These are phyloP conservation scores for Enteromius mattozi DNA, from an alignment of 2,797 vertebrate species.

Conservation along the genomic window DNA sequence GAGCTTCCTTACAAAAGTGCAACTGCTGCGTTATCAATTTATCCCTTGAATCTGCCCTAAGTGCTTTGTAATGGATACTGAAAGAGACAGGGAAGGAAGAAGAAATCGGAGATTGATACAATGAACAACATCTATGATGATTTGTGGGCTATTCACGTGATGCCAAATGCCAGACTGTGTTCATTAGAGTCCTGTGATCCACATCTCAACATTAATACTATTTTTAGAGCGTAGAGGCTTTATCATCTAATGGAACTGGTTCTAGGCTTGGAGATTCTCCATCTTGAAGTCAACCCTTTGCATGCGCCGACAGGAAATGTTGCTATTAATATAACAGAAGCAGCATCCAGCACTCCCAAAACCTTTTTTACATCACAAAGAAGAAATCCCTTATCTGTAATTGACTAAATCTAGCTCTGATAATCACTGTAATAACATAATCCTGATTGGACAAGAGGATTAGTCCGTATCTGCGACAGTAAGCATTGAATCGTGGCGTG, in stretches of 20 bases:
- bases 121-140: constrained; percentile 33
- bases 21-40: constrained; percentile 77
- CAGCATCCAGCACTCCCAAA: neutral
- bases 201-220: constrained; percentile 23
- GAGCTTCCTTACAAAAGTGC: constrained; percentile 62
- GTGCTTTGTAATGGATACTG: constrained; percentile 78
- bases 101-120: constrained; percentile 61
- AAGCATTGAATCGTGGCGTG: neutral
- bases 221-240: constrained; percentile 12
- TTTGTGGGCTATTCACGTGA: constrained; percentile 2
- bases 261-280: neutral
- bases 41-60: constrained; percentile 73
- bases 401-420: constrained; percentile 12
- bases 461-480: neutral
- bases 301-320: neutral
- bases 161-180: constrained; percentile 34
- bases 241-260: neutral
- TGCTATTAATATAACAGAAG: neutral
- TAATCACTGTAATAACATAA: constrained; percentile 31
- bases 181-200: constrained; percentile 15
- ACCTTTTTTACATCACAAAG: constrained; percentile 18
- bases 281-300: neutral
- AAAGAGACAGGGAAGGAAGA: constrained; percentile 56
- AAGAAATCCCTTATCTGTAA: constrained; percentile 15
- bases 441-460: constrained; percentile 29